Base-by-base conservation (phyloP, 2,113 vertebrate genomes). In the Condylura cristata region DNA sequence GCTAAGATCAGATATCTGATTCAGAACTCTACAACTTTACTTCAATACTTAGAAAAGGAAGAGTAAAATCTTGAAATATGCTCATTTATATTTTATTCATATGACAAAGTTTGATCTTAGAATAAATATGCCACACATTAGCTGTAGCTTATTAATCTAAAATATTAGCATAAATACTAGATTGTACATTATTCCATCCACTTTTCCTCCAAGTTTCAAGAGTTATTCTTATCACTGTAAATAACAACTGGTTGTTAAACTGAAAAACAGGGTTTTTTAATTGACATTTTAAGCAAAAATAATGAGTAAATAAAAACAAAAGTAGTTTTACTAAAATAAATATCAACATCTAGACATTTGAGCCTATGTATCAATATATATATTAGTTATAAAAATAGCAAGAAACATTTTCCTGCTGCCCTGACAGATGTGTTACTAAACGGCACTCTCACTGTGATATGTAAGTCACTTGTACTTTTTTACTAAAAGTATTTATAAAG, bases 351-450 rank as follows among this genome's bases (percentile, higher is more conserved):
- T 60, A 87, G 85, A 97, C 86, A 96, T 87, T 80, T 96, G 74
- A 95, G 44, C 39, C 44, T 87, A 6, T 75, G 2, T 56, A 90
- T 96, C 93, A 97, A 63, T 80, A 96, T 74, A 85, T 48, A 65
- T 26, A 37, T 94, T 14, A 96, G 82, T 87, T 90, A 91, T 95
- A 91, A 97, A 97, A 96, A 86, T 84, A 95, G 94, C 28, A 86
- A 94, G 90, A 32, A 95, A 37, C 41, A 61, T 87, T 96, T 97
- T 89, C 93, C 74, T 89, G 37, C 86, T 90, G 93, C 46, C 81
- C 92, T 89, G 86, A 95, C 94, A 97, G 91, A 96, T 98, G 97
- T 92, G 97, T 92, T 70, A 94, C 86, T 93, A 89, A 61, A 79
- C 53, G 96, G 66, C 74, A 90, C 90, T 97, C 86, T 96, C 79